These are phyloP conservation scores for Rostratula benghalensis DNA, from an alignment of 2,113 vertebrate genomes.

Conservation along the genomic window DNA sequence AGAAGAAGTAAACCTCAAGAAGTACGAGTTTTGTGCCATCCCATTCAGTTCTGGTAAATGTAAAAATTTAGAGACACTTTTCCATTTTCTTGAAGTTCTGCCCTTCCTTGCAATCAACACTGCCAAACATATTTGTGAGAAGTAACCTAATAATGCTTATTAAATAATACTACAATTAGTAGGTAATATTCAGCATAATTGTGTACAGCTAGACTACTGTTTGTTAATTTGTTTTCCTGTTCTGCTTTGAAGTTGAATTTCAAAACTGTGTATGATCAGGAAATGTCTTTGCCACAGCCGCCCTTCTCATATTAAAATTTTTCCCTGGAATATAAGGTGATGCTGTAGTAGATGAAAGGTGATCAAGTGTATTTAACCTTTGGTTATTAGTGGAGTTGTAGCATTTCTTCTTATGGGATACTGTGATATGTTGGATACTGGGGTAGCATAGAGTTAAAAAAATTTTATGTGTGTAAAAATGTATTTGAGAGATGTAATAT, in stretches of 20 bases:
- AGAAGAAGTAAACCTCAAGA: not conserved
- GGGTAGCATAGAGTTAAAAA: not conserved
- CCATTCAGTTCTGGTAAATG: not conserved
- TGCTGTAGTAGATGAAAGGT: not conserved
- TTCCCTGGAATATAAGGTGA: not conserved
- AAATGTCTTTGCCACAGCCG: not conserved
- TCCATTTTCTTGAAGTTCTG: not conserved
- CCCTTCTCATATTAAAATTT: not conserved
- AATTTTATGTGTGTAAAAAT: not conserved
- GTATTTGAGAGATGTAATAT: not conserved
- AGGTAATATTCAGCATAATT: not conserved
- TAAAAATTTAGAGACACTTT: not conserved
- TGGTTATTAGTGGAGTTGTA: not conserved
- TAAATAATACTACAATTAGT: not conserved
- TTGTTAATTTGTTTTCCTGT: not conserved
- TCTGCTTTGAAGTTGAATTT: not conserved
- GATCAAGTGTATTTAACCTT: not conserved
- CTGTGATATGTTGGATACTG: not conserved
- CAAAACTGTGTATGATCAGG: not conserved
- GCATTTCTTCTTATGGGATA: not conserved
- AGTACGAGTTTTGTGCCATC: not conserved
- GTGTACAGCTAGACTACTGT: not conserved
- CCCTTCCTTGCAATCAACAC: not conserved
- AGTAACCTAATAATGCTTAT: not conserved
- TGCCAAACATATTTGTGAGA: not conserved